Evolutionary conservation across 2,797 vertebrate species (phyloP).

Genomic region (Decapterus maruadsi): DNA sequence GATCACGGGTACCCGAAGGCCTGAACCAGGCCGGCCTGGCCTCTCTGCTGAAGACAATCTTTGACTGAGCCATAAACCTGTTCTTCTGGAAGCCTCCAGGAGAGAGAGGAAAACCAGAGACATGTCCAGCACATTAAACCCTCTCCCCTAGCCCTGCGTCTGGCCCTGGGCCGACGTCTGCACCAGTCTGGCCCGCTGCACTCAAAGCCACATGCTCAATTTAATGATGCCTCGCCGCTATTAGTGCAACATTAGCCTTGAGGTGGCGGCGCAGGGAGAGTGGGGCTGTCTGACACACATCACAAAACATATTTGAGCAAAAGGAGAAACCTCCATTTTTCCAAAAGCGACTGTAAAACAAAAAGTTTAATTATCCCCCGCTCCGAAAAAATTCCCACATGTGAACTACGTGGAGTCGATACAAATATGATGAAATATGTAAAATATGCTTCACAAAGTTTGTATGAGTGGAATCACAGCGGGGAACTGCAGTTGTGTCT

Average conservation of each 20-base stretch:
- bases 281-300: constrained; percentile 9
- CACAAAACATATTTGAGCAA: constrained; percentile 19
- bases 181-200: constrained; percentile 61
- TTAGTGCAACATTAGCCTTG: constrained; percentile 62
- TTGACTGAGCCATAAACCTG: constrained; percentile 72
- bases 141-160: constrained; percentile 59
- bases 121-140: constrained; percentile 73
- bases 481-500: constrained; percentile 43
- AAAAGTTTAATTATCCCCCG: not conserved
- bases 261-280: constrained; percentile 38
- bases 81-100: constrained; percentile 64
- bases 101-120: constrained; percentile 82
- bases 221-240: constrained; percentile 69
- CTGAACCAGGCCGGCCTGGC: constrained; percentile 36
- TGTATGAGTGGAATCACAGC: constrained; percentile 44
- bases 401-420: constrained; percentile 15
- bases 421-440: constrained; percentile 30
- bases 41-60: constrained; percentile 49
- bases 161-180: constrained; percentile 65
- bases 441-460: constrained; percentile 28
- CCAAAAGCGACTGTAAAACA: not conserved
- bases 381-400: not conserved
- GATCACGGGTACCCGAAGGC: constrained; percentile 37
- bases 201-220: constrained; percentile 71
- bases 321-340: constrained; percentile 12